phyloP scores from a whole-genome alignment of 2,797 vertebrate species.

The Alauda arvensis region DNA sequence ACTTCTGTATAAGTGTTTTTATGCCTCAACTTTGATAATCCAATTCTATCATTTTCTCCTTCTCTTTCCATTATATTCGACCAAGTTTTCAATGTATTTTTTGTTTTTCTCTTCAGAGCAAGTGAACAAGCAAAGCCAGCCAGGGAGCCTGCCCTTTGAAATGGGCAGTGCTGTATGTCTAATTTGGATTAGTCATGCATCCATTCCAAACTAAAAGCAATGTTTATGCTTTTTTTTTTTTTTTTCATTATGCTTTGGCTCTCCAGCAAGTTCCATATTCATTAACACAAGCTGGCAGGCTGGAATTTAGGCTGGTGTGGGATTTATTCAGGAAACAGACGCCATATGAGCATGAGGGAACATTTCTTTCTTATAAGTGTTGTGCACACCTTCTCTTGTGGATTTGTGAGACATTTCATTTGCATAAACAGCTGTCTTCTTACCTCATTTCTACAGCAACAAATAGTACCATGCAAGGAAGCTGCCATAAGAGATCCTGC shows the following conservation, averaged over 20 bases:
- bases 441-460: constrained; percentile 34
- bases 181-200: constrained; percentile 47
- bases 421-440: constrained; percentile 65
- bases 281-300: constrained; percentile 49
- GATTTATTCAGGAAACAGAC: constrained; percentile 44
- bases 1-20: neutral
- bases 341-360: constrained; percentile 33
- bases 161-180: constrained; percentile 27
- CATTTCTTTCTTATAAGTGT: constrained; percentile 49
- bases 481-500: constrained; percentile 34
- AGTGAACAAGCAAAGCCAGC: neutral
- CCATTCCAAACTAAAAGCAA: constrained; percentile 37
- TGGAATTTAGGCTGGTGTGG: constrained; percentile 18
- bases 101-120: neutral
- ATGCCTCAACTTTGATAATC: neutral
- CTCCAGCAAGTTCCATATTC: constrained; percentile 46
- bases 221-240: neutral
- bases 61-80: neutral
- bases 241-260: constrained; percentile 29
- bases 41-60: neutral
- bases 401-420: constrained; percentile 62
- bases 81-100: neutral
- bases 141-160: constrained; percentile 38
- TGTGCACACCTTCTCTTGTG: constrained; percentile 62
- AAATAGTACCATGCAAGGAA: constrained; percentile 15